phyloP scores from a whole-genome alignment of 1,140 invertebrate species.

The Procambarus clarkii region DNA sequence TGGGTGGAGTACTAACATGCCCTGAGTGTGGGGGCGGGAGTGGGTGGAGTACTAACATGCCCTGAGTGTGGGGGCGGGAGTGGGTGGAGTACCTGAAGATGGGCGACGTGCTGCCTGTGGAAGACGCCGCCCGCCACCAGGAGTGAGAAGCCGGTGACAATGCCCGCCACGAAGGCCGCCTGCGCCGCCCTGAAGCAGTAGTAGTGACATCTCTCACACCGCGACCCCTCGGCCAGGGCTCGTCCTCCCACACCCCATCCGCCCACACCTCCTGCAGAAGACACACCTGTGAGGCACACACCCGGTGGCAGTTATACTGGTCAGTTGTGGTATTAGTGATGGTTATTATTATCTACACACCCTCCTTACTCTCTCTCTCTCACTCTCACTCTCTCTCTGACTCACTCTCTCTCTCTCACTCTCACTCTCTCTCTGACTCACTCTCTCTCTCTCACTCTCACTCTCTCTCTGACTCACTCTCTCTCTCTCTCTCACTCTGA shows the following conservation, averaged over 20 bases:
- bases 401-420: too few relatives aligned
- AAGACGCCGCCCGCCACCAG: constrained; percentile 58
- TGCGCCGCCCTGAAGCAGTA: constrained; percentile 59
- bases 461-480: not conserved
- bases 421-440: too few relatives aligned
- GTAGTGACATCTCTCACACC: constrained; percentile 56
- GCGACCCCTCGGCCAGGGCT: not conserved
- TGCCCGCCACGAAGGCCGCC: constrained; percentile 45
- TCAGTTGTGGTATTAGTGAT: too few relatives aligned
- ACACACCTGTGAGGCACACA: too few relatives aligned
- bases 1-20: too few relatives aligned
- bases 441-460: not conserved
- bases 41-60: too few relatives aligned
- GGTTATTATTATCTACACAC: too few relatives aligned
- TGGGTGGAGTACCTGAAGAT: constrained; percentile 33
- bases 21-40: too few relatives aligned
- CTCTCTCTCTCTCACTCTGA: not conserved
- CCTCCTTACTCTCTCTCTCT: too few relatives aligned
- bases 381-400: too few relatives aligned
- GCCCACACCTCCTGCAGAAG: not conserved
- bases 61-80: too few relatives aligned
- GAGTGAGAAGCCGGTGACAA: constrained; percentile 55
- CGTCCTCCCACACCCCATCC: constrained; percentile 16
- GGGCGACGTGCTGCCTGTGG: constrained; percentile 44
- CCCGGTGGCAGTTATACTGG: too few relatives aligned